A percentile compares a stretch with the other conserved stretches of the same genome.
Evolutionary conservation across 2,113 vertebrate genomes (phyloP).

Genomic region (Elephas maximus): DNA sequence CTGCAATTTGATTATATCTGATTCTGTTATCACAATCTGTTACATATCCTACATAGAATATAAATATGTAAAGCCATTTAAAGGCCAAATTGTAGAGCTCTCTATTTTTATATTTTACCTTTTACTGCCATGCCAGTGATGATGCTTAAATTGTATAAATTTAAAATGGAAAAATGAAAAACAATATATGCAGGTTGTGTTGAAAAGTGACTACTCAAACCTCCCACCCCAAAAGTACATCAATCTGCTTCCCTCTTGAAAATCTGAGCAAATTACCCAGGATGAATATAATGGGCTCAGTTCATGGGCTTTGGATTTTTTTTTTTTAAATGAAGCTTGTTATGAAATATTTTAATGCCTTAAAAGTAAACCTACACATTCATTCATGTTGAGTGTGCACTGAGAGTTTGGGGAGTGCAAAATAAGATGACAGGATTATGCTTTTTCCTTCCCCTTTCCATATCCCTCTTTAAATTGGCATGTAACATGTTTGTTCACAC

Average conservation of each 20-base stretch:
- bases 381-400: neutral
- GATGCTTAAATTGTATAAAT: conserved; percentile 78
- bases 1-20: conserved; percentile 81
- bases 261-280: conserved; percentile 55
- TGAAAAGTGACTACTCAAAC: conserved; percentile 81
- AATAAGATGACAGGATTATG: neutral
- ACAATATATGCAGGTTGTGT: conserved; percentile 64
- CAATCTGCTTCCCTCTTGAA: conserved; percentile 67
- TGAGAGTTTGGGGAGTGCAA: neutral
- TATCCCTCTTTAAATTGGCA: neutral
- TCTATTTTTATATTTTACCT: conserved; percentile 83
- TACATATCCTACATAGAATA: conserved; percentile 66
- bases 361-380: neutral
- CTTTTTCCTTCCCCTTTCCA: neutral
- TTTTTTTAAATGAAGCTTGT: conserved; percentile 19
- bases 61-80: conserved; percentile 79
- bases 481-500: neutral
- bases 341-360: neutral
- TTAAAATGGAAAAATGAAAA: conserved; percentile 82
- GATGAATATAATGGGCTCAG: neutral
- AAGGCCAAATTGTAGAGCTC: conserved; percentile 80
- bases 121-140: conserved; percentile 78
- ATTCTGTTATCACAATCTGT: conserved; percentile 81
- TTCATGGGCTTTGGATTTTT: neutral
- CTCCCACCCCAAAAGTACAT: conserved; percentile 72